These are phyloP conservation scores for Porites cylindrica DNA, from an alignment of 92 coral and sea anemone species.

Conservation along the genomic window DNA sequence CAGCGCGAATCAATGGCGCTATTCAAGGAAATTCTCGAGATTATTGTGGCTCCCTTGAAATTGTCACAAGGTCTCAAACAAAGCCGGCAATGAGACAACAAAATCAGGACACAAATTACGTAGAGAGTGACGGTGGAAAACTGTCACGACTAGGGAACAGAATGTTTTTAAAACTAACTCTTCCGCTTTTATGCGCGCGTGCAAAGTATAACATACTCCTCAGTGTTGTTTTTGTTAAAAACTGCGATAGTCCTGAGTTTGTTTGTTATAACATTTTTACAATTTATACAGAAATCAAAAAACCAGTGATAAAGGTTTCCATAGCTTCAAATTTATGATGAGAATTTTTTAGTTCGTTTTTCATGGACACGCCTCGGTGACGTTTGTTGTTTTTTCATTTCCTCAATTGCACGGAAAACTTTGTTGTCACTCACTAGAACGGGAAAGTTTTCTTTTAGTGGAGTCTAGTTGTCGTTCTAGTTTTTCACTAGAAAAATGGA, in stretches of 20 bases:
- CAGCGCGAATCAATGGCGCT: constrained; percentile 22
- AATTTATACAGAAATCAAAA: no score
- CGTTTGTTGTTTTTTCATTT: background rate
- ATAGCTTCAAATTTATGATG: no score
- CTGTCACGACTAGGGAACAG: background rate
- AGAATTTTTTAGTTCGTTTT: no score
- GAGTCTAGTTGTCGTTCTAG: no score
- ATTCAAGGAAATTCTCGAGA: constrained; percentile 28
- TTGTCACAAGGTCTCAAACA: constrained; percentile 11
- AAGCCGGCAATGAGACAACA: constrained; percentile 43
- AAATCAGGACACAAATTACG: background rate
- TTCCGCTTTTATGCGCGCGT: background rate
- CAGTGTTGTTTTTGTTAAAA: background rate
- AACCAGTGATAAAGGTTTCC: no score
- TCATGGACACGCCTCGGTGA: background rate
- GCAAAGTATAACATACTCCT: background rate
- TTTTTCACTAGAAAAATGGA: no score
- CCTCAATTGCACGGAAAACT: no score
- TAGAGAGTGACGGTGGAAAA: background rate
- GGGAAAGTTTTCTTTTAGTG: no score
- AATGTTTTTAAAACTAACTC: background rate
- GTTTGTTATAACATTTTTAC: no score
- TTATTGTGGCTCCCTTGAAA: constrained; percentile 18
- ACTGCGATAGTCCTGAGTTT: no score
- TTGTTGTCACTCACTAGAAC: no score